phyloP scores from a whole-genome alignment of 2,888 invertebrate genomes.

The Brachyopa scutellaris region DNA sequence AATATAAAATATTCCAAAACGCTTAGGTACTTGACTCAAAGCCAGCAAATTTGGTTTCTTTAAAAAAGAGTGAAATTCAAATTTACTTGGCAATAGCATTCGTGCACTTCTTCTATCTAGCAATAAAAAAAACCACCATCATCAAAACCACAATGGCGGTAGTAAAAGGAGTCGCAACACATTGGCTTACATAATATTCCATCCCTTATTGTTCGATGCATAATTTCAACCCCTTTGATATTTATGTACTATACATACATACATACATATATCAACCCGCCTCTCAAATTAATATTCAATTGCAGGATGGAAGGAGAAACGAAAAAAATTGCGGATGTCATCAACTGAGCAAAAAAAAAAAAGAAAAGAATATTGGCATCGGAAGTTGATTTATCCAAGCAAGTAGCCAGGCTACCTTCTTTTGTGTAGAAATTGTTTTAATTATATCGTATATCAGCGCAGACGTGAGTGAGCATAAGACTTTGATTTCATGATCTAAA shows the following conservation, averaged over 20 bases:
- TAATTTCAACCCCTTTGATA: slow-evolving; percentile 64
- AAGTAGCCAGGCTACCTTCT: not conserved
- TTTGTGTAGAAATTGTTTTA: slow-evolving; percentile 24
- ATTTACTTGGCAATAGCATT: slow-evolving; percentile 47
- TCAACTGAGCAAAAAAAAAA: slow-evolving; percentile 31
- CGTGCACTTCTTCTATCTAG: slow-evolving; percentile 23
- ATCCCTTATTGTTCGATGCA: slow-evolving; percentile 55
- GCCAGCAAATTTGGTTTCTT: slow-evolving; percentile 45
- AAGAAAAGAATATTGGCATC: slow-evolving; percentile 5
- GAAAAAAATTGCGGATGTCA: slow-evolving; percentile 18
- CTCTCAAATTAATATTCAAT: slow-evolving; percentile 52
- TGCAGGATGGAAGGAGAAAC: slow-evolving; percentile 13
- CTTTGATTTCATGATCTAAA: slow-evolving; percentile 59
- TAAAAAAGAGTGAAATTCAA: slow-evolving; percentile 42
- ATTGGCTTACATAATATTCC: slow-evolving; percentile 54
- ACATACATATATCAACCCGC: slow-evolving; percentile 48
- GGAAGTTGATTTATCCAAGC: slow-evolving; percentile 26
- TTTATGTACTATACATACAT: too few relatives aligned
- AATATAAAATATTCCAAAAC: slow-evolving; percentile 59
- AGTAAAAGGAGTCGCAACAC: slow-evolving; percentile 37
- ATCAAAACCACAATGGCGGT: slow-evolving; percentile 58
- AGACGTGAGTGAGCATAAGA: slow-evolving; percentile 16
- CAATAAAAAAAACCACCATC: slow-evolving; percentile 13
- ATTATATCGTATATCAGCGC: slow-evolving; percentile 53
- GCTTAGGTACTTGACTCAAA: slow-evolving; percentile 49